Conservation (phyloP, 2,113 vertebrate species). For the Ursus arctos region DNA sequence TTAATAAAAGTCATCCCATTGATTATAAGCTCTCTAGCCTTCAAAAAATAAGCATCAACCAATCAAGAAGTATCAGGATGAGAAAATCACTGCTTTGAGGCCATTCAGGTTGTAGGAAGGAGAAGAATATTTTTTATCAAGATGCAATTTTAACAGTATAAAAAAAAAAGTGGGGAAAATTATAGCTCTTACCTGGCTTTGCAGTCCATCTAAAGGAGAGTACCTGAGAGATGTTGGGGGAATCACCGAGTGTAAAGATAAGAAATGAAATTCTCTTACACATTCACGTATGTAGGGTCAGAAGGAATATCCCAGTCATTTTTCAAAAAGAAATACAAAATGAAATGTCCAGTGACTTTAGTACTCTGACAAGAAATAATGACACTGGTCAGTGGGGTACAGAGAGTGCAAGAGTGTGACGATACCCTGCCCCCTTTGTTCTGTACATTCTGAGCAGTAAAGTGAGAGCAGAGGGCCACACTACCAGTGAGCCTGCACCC, state of each 20-base stretch:
- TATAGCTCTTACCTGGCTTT: conserved; percentile 44
- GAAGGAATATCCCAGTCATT: conserved; percentile 26
- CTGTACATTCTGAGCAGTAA: not conserved
- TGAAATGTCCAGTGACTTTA: not conserved
- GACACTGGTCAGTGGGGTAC: not conserved
- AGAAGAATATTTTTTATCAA: not conserved
- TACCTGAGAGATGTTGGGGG: not conserved
- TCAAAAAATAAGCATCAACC: conserved; percentile 24
- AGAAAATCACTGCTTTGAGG: conserved; percentile 21
- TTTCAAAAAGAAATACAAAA: not conserved
- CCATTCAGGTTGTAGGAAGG: not conserved
- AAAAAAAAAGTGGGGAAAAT: not conserved
- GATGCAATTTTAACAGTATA: not conserved
- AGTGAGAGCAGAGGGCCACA: not conserved
- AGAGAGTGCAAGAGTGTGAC: not conserved
- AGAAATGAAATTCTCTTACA: not conserved
- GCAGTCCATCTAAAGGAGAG: conserved; percentile 37
- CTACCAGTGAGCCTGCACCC: not conserved
- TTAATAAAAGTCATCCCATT: not conserved
- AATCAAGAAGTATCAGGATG: not conserved
- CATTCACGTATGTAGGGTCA: not conserved
- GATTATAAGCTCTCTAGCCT: not conserved
- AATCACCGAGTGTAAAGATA: not conserved
- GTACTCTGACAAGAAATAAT: not conserved
- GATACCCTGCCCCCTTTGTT: not conserved